These are phyloP conservation scores for Calvadosia cruxmelitensis DNA, from an alignment of 30 jellyfish, hydroid and myxozoan species.

Conservation along the genomic window DNA sequence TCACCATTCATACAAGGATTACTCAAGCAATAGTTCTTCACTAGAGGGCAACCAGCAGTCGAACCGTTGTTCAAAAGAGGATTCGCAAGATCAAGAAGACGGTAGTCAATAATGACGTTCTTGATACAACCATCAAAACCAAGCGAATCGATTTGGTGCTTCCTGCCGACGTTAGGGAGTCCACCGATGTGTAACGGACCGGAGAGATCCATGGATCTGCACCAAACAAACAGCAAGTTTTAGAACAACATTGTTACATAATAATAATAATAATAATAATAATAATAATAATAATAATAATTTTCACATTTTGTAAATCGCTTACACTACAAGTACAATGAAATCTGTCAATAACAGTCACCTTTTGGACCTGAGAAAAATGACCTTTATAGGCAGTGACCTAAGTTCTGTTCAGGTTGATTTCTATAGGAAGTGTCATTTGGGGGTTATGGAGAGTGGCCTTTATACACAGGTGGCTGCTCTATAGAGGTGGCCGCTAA, in stretches of 20 bases:
- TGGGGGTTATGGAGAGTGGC: no score
- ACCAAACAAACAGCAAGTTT: not conserved
- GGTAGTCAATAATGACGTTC: constrained; percentile 55
- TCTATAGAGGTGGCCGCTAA: no score
- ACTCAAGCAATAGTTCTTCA: constrained; percentile 25
- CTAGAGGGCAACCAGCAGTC: constrained; percentile 42
- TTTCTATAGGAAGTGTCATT: not conserved
- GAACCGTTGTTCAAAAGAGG: constrained; percentile 26
- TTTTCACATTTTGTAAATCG: not conserved
- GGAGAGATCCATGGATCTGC: constrained; percentile 77
- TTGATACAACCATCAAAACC: constrained; percentile 89
- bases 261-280: no score
- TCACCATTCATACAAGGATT: constrained; percentile 58
- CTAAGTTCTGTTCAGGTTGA: not conserved
- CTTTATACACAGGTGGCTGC: no score
- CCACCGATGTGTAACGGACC: constrained; percentile 93
- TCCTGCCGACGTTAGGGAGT: constrained; percentile 23
- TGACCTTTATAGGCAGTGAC: not conserved
- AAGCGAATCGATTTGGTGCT: constrained; percentile 16
- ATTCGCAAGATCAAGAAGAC: constrained; percentile 36
- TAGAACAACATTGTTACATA: no score
- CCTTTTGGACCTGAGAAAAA: not conserved
- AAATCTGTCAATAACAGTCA: not conserved
- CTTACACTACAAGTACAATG: not conserved
- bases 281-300: no score